Base-by-base conservation (phyloP, 2,888 invertebrate species). In the Sinopyrophorus schimmeli region DNA sequence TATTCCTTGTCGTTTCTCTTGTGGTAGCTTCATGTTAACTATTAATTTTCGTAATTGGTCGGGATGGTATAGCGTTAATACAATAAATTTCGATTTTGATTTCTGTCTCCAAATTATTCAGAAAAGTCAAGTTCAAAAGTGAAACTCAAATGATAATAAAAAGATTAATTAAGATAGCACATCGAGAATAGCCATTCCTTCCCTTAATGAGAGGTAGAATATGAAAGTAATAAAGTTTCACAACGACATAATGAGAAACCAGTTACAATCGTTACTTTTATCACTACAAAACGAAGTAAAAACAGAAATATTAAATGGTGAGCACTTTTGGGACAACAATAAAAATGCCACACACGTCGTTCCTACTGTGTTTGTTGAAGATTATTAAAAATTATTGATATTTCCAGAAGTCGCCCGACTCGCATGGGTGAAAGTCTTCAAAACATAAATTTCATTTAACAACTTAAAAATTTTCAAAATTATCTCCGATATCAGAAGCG, bases 11-110 rank as follows among this genome's bases (percentile, higher is more conserved):
- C 27, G 46, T 38, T 30, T 24, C 16, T 24, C 30, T 20, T 37
- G 14, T 46, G 20, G 47, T 44, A 48, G 46, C 51, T 37, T 28
- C 44, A 48, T 38, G 52, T 46, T 32, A 41, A 41, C 54, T 48
- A 50, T 54, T 54, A 42, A 53, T 54, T 47, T 41, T 46, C 40
- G 38, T 50, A 54, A 54, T 51, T 51, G 51, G 47, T 20, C 47
- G 47, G 51, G 32, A 43, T 44, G 47, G 47, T 54, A 40, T 35
- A 24, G 9, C n/a, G n/a, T n/a, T n/a, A n/a, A n/a, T n/a, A n/a
- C n/a, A n/a, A n/a, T n/a, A 14, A 28, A 28, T 28, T 28, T 28
- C 3, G 10, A 28, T 27, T 7, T 3, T 2, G 24, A 6, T 5
- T 24, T n/a, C 24, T n/a, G n/a, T n/a, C n/a, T 6, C 20, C 6